These are phyloP conservation scores for Mechanitis messenoides DNA, from an alignment of 2,888 invertebrate species.

Conservation along the genomic window DNA sequence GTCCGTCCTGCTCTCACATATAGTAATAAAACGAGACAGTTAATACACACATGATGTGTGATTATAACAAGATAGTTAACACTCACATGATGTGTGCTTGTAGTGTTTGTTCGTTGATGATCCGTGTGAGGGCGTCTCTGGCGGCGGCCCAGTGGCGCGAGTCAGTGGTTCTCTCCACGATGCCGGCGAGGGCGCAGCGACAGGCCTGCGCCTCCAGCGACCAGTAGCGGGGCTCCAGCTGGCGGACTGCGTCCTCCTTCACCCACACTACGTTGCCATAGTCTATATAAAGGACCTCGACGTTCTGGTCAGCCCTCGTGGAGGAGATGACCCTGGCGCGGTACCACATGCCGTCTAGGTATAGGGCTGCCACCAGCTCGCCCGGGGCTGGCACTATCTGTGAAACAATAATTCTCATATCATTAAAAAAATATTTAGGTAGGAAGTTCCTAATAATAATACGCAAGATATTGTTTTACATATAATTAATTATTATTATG, in stretches of 20 bases:
- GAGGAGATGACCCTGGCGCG: constrained; percentile 51
- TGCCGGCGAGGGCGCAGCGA: constrained; percentile 48
- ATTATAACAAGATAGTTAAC: constrained; percentile 31
- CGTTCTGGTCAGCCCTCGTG: constrained; percentile 50
- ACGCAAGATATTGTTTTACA: too few species aligned
- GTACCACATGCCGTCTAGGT: constrained; percentile 61
- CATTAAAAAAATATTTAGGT: too few species aligned
- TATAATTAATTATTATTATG: too few species aligned
- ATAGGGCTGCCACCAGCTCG: constrained; percentile 62
- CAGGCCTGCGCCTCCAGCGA: constrained; percentile 39
- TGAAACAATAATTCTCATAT: too few species aligned
- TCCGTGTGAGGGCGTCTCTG: constrained; percentile 35
- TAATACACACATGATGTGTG: constrained; percentile 51
- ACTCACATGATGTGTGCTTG: constrained; percentile 55
- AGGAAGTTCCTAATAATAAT: too few species aligned
- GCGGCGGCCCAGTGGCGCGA: constrained; percentile 42
- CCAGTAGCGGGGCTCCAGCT: constrained; percentile 73
- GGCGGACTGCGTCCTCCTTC: constrained; percentile 67
- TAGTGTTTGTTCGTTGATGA: constrained; percentile 40
- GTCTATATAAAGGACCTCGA: constrained; percentile 80
- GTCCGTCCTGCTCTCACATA: too few species aligned
- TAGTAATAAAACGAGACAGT: too few species aligned
- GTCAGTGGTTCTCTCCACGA: constrained; percentile 35
- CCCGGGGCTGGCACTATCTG: constrained; percentile 60
- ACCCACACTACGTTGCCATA: constrained; percentile 80